Conservation (phyloP, 2,113 vertebrate species). For the Toxotes chatareus region DNA sequence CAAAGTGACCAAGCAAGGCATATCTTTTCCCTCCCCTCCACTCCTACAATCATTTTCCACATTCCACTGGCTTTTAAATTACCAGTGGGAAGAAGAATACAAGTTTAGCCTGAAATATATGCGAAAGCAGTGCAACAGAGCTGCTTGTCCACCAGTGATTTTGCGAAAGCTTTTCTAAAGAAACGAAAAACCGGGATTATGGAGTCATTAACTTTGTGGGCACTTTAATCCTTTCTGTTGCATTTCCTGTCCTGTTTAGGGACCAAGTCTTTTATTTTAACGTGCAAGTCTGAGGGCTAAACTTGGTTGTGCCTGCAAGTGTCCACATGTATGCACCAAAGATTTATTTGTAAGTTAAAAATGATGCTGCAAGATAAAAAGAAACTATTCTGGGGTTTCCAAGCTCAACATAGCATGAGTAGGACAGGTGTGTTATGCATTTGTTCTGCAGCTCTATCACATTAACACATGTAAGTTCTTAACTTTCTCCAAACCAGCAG, state of each 20-base stretch:
- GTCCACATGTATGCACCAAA: not conserved
- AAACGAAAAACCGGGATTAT: slow-evolving; percentile 48
- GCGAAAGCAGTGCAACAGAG: slow-evolving; percentile 52
- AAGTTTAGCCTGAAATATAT: slow-evolving; percentile 83
- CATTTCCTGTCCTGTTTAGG: slow-evolving; percentile 39
- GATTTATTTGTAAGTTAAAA: not conserved
- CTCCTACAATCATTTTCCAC: slow-evolving; percentile 86
- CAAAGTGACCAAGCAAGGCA: slow-evolving; percentile 76
- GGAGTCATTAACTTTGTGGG: slow-evolving; percentile 51
- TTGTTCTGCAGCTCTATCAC: not conserved
- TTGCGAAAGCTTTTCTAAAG: slow-evolving; percentile 12
- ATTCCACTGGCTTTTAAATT: slow-evolving; percentile 88
- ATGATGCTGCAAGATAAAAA: not conserved
- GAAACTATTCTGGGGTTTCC: not conserved
- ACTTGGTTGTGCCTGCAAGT: not conserved
- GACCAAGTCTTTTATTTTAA: slow-evolving; percentile 10
- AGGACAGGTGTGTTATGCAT: not conserved
- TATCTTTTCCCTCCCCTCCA: slow-evolving; percentile 80
- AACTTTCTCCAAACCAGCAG: not conserved
- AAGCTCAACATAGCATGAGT: not conserved
- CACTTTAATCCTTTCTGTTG: slow-evolving; percentile 46
- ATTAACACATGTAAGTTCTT: not conserved
- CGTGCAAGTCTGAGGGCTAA: not conserved
- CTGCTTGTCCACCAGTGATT: slow-evolving; percentile 17
- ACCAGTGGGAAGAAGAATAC: slow-evolving; percentile 84